These are phyloP conservation scores for Noturus placidus DNA, from an alignment of 2,113 vertebrate genomes.

Conservation along the genomic window DNA sequence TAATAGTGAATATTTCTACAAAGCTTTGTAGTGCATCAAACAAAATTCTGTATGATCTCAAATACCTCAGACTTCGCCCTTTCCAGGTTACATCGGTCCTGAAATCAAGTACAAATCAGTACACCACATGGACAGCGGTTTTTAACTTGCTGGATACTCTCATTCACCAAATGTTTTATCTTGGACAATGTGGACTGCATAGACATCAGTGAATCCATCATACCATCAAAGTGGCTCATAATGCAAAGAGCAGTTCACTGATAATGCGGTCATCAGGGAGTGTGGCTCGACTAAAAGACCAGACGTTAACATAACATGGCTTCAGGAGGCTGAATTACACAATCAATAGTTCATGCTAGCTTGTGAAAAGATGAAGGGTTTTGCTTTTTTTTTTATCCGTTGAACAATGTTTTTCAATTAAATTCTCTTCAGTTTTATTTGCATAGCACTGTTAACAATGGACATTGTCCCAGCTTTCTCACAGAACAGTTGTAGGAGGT, in stretches of 20 bases:
- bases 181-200: conserved; percentile 21
- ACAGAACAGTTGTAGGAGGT: background rate
- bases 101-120: background rate
- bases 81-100: background rate
- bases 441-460: no score
- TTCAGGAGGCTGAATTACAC: conserved; percentile 37
- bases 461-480: background rate
- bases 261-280: conserved; percentile 44
- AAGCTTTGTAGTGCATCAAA: background rate
- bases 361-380: conserved; percentile 37
- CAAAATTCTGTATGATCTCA: background rate
- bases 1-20: background rate
- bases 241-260: conserved; percentile 49
- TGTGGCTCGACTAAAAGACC: conserved; percentile 13
- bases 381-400: background rate
- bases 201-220: conserved; percentile 43
- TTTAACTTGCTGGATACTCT: conserved; percentile 26
- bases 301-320: conserved; percentile 42
- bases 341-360: conserved; percentile 44
- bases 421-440: no score
- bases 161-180: conserved; percentile 40
- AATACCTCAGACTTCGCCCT: background rate
- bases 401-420: background rate
- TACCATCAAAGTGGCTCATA: conserved; percentile 38
- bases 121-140: background rate